phyloP scores from a whole-genome alignment of 2,113 vertebrate genomes.

The Istiophorus platypterus region DNA sequence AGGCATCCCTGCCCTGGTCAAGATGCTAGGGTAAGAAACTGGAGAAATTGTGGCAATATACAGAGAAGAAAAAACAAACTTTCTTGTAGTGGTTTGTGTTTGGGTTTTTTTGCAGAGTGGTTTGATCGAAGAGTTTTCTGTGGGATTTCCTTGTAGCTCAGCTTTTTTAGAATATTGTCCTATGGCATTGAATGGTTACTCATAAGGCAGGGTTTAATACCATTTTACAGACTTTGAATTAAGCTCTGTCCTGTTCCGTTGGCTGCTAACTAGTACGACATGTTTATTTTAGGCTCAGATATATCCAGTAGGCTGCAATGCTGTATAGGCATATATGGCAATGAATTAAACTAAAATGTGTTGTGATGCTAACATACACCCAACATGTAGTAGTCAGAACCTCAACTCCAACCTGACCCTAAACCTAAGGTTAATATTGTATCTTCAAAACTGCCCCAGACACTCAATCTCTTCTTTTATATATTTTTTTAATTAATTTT shows the following conservation, averaged over 20 bases:
- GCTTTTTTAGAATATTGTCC: background rate
- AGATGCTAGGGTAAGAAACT: constrained; percentile 94
- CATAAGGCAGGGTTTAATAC: background rate
- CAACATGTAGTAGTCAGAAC: background rate
- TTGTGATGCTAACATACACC: background rate
- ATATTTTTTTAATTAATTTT: no score
- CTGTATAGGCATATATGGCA: background rate
- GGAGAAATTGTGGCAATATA: background rate
- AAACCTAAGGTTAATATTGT: background rate
- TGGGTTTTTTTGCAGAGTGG: background rate
- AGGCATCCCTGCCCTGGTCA: constrained; percentile 97
- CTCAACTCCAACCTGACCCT: background rate
- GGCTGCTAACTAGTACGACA: background rate
- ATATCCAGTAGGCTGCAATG: background rate
- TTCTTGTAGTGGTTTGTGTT: background rate
- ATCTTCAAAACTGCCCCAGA: background rate
- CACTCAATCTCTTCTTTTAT: background rate
- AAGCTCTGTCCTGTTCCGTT: background rate
- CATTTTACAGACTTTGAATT: background rate
- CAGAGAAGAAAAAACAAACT: background rate
- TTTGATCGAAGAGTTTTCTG: background rate
- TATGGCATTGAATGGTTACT: background rate
- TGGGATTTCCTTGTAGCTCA: background rate
- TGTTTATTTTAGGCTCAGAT: background rate
- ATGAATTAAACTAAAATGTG: background rate